phyloP scores from a whole-genome alignment of 2,888 invertebrate genomes.

The Cheilosia pagana region DNA sequence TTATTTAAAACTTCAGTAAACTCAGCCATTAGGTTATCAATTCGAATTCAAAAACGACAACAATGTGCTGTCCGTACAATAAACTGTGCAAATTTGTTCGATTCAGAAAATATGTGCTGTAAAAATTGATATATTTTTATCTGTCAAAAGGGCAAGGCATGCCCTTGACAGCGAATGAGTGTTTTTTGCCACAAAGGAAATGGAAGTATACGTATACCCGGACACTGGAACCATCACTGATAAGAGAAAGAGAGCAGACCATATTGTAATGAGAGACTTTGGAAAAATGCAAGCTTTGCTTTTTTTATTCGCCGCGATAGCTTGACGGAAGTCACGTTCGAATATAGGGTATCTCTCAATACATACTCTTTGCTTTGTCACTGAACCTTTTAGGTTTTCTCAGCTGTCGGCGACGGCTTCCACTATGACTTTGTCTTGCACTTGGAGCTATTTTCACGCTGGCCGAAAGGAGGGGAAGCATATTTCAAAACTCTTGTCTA shows the following conservation, averaged over 20 bases:
- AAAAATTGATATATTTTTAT: constrained; percentile 8
- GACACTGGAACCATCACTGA: no score
- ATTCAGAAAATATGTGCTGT: not conserved
- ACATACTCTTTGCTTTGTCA: constrained; percentile 35
- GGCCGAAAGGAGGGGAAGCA: not conserved
- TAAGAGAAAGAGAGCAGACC: not conserved
- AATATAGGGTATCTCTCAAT: not conserved
- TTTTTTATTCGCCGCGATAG: not conserved
- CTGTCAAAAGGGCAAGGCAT: constrained; percentile 17
- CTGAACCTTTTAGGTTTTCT: constrained; percentile 5
- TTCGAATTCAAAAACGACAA: constrained; percentile 2
- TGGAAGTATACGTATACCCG: not conserved
- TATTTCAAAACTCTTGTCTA: constrained; percentile 11
- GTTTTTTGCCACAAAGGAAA: not conserved
- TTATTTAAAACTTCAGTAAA: not conserved
- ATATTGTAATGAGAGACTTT: not conserved
- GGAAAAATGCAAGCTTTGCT: not conserved
- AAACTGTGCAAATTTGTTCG: constrained; percentile 26
- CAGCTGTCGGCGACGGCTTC: constrained; percentile 6
- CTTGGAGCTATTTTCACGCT: constrained; percentile 13
- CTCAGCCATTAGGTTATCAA: constrained; percentile 50
- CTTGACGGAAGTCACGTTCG: not conserved
- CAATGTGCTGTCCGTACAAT: not conserved
- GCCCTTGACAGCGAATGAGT: constrained; percentile 30
- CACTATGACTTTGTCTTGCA: constrained; percentile 6